phyloP scores from a whole-genome alignment of 2,113 vertebrate genomes.

The Alouatta palliata region DNA sequence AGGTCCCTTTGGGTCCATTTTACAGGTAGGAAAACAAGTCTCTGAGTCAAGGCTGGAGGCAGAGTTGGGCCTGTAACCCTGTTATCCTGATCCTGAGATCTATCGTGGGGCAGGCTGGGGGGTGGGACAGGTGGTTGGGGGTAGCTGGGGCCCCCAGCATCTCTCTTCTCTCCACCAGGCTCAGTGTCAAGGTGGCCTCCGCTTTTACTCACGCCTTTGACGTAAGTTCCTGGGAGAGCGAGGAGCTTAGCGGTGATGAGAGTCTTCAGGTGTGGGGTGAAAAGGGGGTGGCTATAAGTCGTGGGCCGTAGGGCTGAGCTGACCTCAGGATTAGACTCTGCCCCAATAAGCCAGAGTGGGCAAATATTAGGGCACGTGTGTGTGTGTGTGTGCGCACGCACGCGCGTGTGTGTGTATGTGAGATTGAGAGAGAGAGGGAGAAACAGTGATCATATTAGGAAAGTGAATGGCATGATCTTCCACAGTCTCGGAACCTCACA shows the following conservation, averaged over 20 bases:
- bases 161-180: conserved; percentile 65
- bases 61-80: neutral
- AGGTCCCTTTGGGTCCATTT: neutral
- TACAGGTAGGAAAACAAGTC: neutral
- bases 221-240: conserved; percentile 75
- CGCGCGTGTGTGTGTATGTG: neutral
- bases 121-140: neutral
- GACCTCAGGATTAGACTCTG: neutral
- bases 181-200: conserved; percentile 57
- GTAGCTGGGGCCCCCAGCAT: neutral
- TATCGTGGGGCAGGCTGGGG: neutral
- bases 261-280: neutral
- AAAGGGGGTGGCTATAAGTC: neutral
- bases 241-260: neutral
- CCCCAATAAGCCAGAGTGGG: neutral
- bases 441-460: neutral
- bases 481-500: neutral
- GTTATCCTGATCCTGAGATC: neutral
- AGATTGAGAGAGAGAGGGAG: neutral
- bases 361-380: fast-evolving
- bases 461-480: neutral
- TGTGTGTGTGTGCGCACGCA: too few species aligned
- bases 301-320: neutral
- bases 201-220: neutral
- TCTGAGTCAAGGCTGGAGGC: neutral